Evolutionary conservation across 2,113 vertebrate species (phyloP).

Genomic region (Myotis davidii): DNA sequence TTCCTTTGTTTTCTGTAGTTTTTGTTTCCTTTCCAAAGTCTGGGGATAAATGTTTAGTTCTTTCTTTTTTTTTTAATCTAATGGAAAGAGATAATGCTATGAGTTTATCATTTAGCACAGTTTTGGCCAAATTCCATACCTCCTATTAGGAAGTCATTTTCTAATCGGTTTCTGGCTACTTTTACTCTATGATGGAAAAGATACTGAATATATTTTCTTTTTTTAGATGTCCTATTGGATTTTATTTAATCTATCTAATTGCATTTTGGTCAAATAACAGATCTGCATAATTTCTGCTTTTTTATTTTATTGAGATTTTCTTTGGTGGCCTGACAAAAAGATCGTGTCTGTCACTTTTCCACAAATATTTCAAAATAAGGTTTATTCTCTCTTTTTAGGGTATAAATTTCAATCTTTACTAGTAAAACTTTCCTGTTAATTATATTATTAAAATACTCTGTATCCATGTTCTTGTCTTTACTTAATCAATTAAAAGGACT

Average conservation of each 20-base stretch:
- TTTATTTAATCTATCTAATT: conserved; percentile 12
- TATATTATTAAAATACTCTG: not conserved
- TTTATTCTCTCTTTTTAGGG: not conserved
- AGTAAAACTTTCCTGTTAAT: not conserved
- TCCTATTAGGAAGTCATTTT: not conserved
- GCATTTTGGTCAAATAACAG: conserved; percentile 1
- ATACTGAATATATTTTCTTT: not conserved
- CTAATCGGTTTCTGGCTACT: not conserved
- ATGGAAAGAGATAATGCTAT: not conserved
- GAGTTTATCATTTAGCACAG: not conserved
- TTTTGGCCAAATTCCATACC: not conserved
- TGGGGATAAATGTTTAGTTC: not conserved
- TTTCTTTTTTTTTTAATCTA: not conserved
- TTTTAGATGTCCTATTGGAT: not conserved
- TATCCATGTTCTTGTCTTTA: not conserved
- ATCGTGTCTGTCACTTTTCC: not conserved
- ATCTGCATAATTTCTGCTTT: conserved; percentile 13
- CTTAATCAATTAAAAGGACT: not conserved
- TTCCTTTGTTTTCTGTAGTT: conserved; percentile 20
- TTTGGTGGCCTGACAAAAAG: not conserved
- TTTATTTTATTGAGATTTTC: not conserved
- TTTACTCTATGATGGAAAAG: conserved; percentile 24
- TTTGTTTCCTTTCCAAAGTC: conserved; percentile 1
- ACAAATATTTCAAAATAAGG: not conserved
- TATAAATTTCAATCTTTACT: conserved; percentile 34